Conservation (phyloP, 2,113 vertebrate genomes). For the Alosa alosa region DNA sequence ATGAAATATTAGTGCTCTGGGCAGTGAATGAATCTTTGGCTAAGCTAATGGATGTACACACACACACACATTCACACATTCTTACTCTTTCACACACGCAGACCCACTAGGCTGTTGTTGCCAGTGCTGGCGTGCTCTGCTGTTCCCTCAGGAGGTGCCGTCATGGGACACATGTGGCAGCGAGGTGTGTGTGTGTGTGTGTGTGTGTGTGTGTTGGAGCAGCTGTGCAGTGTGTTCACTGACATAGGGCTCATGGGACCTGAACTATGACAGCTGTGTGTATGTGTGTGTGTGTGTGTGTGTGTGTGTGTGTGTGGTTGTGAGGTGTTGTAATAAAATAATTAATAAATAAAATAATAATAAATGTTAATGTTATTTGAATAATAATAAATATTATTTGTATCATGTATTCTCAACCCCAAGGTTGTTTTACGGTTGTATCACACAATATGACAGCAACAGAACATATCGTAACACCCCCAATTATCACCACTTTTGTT, state of each 20-base stretch:
- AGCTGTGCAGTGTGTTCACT: neutral
- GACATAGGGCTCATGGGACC: constrained; percentile 1
- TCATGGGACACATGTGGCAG: neutral
- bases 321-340: no score
- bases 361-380: no score
- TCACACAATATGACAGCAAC: no score
- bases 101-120: neutral
- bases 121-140: neutral
- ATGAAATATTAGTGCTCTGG: neutral
- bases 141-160: neutral
- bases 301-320: neutral
- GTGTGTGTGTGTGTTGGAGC: neutral
- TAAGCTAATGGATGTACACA: neutral
- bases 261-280: neutral
- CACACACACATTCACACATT: neutral
- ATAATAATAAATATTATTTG: no score
- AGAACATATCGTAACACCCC: no score
- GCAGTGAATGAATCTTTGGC: neutral
- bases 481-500: no score
- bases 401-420: no score
- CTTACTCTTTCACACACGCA: neutral
- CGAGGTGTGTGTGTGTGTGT: neutral
- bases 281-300: neutral
- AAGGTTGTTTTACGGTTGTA: no score
- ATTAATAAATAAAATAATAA: no score